These are phyloP conservation scores for Channa striata DNA, from an alignment of 2,797 vertebrate species.

Conservation along the genomic window DNA sequence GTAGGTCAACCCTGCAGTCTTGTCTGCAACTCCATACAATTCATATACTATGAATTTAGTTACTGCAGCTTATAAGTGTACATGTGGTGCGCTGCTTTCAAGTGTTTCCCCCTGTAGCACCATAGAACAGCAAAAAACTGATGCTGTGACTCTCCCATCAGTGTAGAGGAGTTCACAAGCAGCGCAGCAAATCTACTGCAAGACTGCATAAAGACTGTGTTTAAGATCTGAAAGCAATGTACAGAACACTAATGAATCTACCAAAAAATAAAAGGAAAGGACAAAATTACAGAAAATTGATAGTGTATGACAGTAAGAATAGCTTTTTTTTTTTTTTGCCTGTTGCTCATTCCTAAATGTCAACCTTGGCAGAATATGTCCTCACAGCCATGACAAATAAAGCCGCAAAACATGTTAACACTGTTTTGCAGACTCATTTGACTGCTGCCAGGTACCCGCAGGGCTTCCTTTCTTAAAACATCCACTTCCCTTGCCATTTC, in stretches of 20 bases:
- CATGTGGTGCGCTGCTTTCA: conserved; percentile 15
- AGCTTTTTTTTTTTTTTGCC: conserved; percentile 11
- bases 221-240: not conserved
- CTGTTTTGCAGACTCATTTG: conserved; percentile 52
- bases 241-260: not conserved
- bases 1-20: conserved; percentile 44
- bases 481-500: conserved; percentile 46
- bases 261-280: not conserved
- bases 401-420: conserved; percentile 36
- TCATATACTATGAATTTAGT: conserved; percentile 35
- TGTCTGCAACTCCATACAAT: conserved; percentile 28
- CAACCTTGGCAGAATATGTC: conserved; percentile 46
- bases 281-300: not conserved
- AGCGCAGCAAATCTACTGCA: conserved; percentile 42
- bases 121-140: conserved; percentile 30
- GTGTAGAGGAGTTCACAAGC: conserved; percentile 48
- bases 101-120: conserved; percentile 14
- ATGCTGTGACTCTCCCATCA: conserved; percentile 43
- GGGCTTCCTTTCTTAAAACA: conserved; percentile 46
- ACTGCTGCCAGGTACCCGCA: conserved; percentile 62
- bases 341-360: conserved; percentile 39
- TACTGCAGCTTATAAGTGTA: conserved; percentile 29
- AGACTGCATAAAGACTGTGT: not conserved
- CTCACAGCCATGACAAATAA: conserved; percentile 48
- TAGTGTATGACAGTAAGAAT: conserved; percentile 3